These are phyloP conservation scores for Anoplius nigerrimus DNA, from an alignment of 2,888 invertebrate species.

Conservation along the genomic window DNA sequence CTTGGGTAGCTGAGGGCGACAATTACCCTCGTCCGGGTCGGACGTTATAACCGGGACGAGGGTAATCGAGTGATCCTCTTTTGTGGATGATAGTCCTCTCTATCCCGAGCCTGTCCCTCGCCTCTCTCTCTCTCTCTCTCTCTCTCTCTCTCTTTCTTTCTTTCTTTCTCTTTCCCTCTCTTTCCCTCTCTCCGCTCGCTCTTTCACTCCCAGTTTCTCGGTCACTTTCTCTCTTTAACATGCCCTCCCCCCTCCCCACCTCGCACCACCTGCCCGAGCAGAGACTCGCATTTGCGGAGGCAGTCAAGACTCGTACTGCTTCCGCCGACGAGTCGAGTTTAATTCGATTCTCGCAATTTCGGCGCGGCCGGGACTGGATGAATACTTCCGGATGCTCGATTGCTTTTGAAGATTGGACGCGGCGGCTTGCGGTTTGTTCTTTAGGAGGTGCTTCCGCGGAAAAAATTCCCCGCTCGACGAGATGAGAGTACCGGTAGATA, in stretches of 20 bases:
- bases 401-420: constrained; percentile 6
- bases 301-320: constrained; percentile 19
- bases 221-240: constrained; percentile 10
- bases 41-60: constrained; percentile 45
- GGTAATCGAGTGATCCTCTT: constrained; percentile 54
- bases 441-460: too few relatives aligned
- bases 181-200: too few relatives aligned
- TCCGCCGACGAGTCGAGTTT: constrained; percentile 28
- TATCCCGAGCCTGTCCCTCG: constrained; percentile 20
- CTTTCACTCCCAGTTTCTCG: background rate
- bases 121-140: constrained; percentile 2
- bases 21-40: constrained; percentile 52
- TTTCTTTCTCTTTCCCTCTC: background rate
- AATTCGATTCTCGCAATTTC: constrained; percentile 48
- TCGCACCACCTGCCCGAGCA: too few relatives aligned
- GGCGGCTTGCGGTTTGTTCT: background rate
- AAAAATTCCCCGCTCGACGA: too few relatives aligned
- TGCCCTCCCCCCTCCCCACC: too few relatives aligned
- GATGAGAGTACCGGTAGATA: too few relatives aligned
- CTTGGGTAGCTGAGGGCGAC: constrained; percentile 42
- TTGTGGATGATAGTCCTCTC: constrained; percentile 32
- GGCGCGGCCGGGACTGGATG: constrained; percentile 25
- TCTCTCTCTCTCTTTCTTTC: constrained; percentile 5
- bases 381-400: constrained; percentile 27
- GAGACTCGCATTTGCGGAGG: too few relatives aligned